Evolutionary conservation across 2,113 vertebrate species (phyloP).

Genomic region (Brienomyrus brachyistius): DNA sequence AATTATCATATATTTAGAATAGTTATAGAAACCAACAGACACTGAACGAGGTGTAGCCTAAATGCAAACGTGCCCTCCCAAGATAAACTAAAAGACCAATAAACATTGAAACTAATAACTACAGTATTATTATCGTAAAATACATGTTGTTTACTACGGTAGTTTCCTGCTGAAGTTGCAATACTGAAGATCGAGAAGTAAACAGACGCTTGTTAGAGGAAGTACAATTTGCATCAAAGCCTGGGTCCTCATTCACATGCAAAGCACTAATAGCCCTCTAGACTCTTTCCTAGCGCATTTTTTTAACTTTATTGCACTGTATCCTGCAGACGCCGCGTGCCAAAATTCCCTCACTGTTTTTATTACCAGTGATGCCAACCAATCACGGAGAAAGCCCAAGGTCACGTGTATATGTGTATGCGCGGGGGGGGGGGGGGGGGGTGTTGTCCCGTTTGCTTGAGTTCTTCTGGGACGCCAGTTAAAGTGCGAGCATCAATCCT

Average conservation of each 20-base stretch:
- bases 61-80: background rate
- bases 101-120: background rate
- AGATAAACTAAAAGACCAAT: background rate
- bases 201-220: constrained; percentile 2
- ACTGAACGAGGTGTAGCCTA: background rate
- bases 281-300: background rate
- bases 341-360: constrained; percentile 4
- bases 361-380: constrained; percentile 37
- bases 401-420: constrained; percentile 23
- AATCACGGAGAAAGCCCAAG: constrained; percentile 36
- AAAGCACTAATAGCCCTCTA: background rate
- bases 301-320: constrained; percentile 11
- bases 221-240: constrained; percentile 17
- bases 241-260: constrained; percentile 12
- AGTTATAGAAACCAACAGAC: background rate
- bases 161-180: background rate
- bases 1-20: background rate
- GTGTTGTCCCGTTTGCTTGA: constrained; percentile 34
- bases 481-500: background rate
- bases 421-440: background rate
- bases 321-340: background rate
- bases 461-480: constrained; percentile 30
- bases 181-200: background rate
- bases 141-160: background rate
- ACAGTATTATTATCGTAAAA: background rate